Evolutionary conservation across 2,888 invertebrate genomes (phyloP).

Genomic region (Orthosia gothica): DNA sequence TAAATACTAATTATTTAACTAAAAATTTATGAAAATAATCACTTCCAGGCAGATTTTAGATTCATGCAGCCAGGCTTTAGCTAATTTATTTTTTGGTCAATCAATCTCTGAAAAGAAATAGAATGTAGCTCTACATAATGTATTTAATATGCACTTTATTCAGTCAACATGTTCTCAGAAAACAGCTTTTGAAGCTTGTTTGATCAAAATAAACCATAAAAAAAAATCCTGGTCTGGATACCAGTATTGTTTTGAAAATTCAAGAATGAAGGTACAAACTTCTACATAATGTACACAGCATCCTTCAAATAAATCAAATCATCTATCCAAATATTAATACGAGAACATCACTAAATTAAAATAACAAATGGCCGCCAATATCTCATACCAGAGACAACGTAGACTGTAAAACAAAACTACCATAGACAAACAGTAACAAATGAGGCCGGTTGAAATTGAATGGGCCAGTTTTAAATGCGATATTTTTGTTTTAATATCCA

Average conservation of each 20-base stretch:
- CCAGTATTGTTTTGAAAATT: too few relatives aligned
- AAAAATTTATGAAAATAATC: not conserved
- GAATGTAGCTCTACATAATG: too few relatives aligned
- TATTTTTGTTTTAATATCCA: constrained; percentile 90
- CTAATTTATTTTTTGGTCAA: too few relatives aligned
- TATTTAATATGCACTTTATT: too few relatives aligned
- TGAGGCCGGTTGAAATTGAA: constrained; percentile 85
- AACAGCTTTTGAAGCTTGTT: not conserved
- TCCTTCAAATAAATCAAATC: constrained; percentile 77
- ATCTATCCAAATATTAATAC: constrained; percentile 76
- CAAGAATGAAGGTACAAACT: not conserved
- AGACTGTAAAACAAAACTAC: constrained; percentile 73
- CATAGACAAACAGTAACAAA: constrained; percentile 86
- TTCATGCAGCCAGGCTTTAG: not conserved
- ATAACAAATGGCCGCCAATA: constrained; percentile 84
- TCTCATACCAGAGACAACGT: constrained; percentile 69
- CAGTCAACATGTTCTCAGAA: not conserved
- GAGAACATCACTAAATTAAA: constrained; percentile 82
- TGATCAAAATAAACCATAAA: too few relatives aligned
- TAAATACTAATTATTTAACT: too few relatives aligned
- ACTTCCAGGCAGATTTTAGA: not conserved
- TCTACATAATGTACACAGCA: constrained; percentile 20
- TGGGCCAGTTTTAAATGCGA: constrained; percentile 82
- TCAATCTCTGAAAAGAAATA: too few relatives aligned
- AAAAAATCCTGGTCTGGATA: not conserved